Evolutionary conservation across 1,140 invertebrate genomes (phyloP).

Genomic region (Drosophila sp.): DNA sequence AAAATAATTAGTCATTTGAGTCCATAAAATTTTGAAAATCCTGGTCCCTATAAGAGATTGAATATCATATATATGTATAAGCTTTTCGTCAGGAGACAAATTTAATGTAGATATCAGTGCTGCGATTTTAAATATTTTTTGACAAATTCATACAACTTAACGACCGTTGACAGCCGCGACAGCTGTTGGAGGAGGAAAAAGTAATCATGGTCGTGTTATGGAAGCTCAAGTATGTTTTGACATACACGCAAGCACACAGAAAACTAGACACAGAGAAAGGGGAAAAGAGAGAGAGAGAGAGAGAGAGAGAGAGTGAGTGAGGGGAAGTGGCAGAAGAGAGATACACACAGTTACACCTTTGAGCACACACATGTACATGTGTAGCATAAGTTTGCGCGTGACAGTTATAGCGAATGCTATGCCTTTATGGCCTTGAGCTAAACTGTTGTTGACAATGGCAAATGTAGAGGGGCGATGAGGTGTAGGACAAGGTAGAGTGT

Average conservation of each 20-base stretch:
- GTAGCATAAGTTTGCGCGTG: constrained; percentile 48
- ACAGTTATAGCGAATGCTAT: constrained; percentile 68
- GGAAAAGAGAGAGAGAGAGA: constrained; percentile 5
- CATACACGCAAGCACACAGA: constrained; percentile 53
- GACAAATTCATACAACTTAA: constrained; percentile 72
- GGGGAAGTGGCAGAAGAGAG: too few relatives aligned
- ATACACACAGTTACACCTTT: constrained; percentile 13
- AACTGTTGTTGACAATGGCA: constrained; percentile 77
- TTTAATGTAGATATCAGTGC: constrained; percentile 48
- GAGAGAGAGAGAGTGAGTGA: background rate
- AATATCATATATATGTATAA: too few relatives aligned
- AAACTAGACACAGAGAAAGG: constrained; percentile 24
- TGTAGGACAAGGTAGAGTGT: background rate
- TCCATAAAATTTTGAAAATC: too few relatives aligned
- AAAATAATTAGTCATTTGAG: too few relatives aligned
- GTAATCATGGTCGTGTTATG: constrained; percentile 80
- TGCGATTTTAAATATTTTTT: constrained; percentile 61
- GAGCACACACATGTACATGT: constrained; percentile 10
- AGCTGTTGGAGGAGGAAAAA: constrained; percentile 57
- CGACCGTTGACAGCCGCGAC: constrained; percentile 61
- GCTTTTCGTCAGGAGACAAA: background rate
- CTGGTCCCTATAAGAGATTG: too few relatives aligned
- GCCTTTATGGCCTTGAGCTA: constrained; percentile 78
- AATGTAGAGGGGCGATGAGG: background rate
- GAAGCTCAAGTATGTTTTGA: constrained; percentile 80